Evolutionary conservation across 2,113 vertebrate species (phyloP).

Genomic region (Xyliphius kryptos): DNA sequence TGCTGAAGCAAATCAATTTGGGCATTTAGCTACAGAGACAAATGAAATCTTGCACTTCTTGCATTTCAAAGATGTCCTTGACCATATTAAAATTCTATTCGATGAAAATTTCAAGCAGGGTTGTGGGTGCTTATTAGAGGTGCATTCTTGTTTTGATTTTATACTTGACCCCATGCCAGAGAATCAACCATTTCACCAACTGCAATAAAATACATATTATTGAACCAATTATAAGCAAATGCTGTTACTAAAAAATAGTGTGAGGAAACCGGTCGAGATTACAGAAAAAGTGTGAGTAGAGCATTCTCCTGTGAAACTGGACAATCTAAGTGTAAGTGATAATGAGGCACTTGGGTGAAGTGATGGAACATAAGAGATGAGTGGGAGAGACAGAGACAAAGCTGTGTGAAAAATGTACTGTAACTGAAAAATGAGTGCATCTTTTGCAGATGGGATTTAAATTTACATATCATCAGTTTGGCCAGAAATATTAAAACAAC

Average conservation of each 20-base stretch:
- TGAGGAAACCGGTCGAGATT: neutral
- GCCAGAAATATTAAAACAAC: too few relatives aligned
- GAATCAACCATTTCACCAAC: neutral
- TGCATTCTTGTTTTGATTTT: conserved; percentile 18
- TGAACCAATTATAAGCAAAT: neutral
- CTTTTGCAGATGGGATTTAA: neutral
- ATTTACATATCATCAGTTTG: neutral
- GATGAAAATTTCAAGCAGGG: conserved; percentile 4
- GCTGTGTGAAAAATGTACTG: conserved; percentile 5
- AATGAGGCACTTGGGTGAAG: conserved; percentile 27
- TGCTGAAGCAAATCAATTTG: neutral
- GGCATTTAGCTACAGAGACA: neutral
- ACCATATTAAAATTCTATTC: conserved; percentile 17
- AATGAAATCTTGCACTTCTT: neutral
- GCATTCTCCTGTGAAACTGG: conserved; percentile 8
- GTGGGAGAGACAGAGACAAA: neutral
- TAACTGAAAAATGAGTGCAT: neutral
- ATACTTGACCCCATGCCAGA: conserved; percentile 4
- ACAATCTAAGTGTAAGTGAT: conserved; percentile 23
- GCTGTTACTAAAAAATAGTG: neutral
- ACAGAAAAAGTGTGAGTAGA: neutral
- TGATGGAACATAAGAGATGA: neutral
- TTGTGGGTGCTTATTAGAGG: conserved; percentile 8
- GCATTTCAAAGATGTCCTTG: neutral
- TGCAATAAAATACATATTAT: neutral